Percentiles rank a stretch among this genome's conserved stretches.
These are phyloP conservation scores for Styela plicata DNA, from an alignment of 23 tunicate species.

Conservation along the genomic window DNA sequence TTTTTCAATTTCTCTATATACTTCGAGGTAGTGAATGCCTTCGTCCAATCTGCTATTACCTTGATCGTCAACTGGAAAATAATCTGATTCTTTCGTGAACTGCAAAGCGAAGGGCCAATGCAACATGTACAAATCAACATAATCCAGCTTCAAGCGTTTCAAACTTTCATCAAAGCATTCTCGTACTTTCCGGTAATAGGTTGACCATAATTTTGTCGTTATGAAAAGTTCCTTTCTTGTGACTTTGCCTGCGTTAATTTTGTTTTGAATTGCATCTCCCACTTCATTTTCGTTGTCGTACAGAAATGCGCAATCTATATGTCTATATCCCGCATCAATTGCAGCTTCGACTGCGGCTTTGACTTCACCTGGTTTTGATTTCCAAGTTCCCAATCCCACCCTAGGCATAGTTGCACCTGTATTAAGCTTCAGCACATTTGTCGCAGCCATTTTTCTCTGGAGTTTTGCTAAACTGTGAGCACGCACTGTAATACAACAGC, in stretches of 20 bases:
- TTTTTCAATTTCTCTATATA: slow-evolving; percentile 37
- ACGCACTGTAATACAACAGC: too few relatives aligned
- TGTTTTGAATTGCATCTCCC: slow-evolving; percentile 7
- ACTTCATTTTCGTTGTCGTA: slow-evolving; percentile 7
- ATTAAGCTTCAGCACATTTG: background rate
- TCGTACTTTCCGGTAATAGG: slow-evolving; percentile 9
- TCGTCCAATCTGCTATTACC: slow-evolving; percentile 16
- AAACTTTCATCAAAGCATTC: slow-evolving; percentile 21
- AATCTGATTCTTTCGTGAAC: background rate
- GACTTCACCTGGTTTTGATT: slow-evolving; percentile 16
- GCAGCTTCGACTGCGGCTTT: slow-evolving; percentile 6
- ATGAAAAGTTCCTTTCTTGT: slow-evolving; percentile 28
- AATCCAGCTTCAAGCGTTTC: slow-evolving; percentile 14
- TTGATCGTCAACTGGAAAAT: slow-evolving; percentile 17
- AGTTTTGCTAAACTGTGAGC: too few relatives aligned
- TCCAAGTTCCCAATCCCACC: slow-evolving; percentile 40
- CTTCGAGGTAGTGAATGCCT: slow-evolving; percentile 12
- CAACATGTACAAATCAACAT: slow-evolving; percentile 29
- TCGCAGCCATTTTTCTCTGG: background rate
- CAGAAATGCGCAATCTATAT: slow-evolving; percentile 22
- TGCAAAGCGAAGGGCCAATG: slow-evolving; percentile 26
- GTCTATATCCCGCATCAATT: slow-evolving; percentile 17
- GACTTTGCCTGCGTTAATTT: background rate
- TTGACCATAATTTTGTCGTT: slow-evolving; percentile 27
- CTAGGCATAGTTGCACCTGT: slow-evolving; percentile 25